Base-by-base conservation (phyloP, 2,113 vertebrate species). In the Neotoma lepida region DNA sequence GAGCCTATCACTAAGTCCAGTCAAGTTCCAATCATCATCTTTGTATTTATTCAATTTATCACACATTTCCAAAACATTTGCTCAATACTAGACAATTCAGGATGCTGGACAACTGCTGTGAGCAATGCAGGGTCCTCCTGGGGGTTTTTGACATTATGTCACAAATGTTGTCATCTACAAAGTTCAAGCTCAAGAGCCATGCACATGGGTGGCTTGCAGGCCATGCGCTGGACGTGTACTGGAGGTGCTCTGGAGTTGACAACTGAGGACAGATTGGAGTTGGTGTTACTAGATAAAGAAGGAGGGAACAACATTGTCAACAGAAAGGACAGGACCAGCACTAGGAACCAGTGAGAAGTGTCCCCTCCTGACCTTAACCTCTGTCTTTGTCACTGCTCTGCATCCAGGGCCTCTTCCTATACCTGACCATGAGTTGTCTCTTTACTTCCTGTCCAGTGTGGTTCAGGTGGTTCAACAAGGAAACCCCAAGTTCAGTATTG, bases 391-490 rank as follows among this genome's bases (percentile, higher is more conserved):
- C 33, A 12, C n/a, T 35, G 56, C 24, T 76, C 24, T 33, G 20
- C 8, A 6, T 74, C 71, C 76, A 70, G 35, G 64, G 39, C 22
- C 49, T 39, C 26, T 82, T 17, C 58, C 20, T 46, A 49, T 28
- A 87, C 20, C 58, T 10, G 2, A 41, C 1, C 64, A 20, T 46
- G 63, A 3, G 8, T 39, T 46, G 24, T 87, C 46, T 56, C 56
- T 87, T 41, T 3, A 56, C 46, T 92, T 90, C 76, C 93, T 82
- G 84, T 13, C 78, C 35, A n/a, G 4, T 9, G 13, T 82, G 78
- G 44, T n/a, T 66, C n/a, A 30, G 4, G 61, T 73, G 66, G 68
- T 70, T 94, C 76, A 89, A 56, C 49, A 88, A 95, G 61, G 86
- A 96, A 93, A 92, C 26, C 24, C 89, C 28, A 24, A 35, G 63